These are phyloP conservation scores for Xanthia icteritia DNA, from an alignment of 2,888 invertebrate species.

Conservation along the genomic window DNA sequence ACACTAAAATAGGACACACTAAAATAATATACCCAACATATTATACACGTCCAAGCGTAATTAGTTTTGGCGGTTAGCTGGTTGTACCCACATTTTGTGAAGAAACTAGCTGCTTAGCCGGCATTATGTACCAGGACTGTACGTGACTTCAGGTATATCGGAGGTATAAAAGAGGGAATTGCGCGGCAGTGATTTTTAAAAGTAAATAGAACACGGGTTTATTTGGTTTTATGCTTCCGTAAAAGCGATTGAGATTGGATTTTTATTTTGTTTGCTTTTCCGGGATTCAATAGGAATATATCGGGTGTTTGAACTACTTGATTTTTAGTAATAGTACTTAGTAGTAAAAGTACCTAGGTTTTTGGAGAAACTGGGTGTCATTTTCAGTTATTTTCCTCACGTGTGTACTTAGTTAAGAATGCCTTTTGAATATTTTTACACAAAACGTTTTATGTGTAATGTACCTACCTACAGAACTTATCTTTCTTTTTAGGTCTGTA, in stretches of 20 bases:
- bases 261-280: conserved; percentile 40
- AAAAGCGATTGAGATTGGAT: conserved; percentile 31
- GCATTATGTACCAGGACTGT: conserved; percentile 31
- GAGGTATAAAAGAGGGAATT: conserved; percentile 54
- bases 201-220: conserved; percentile 57
- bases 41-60: conserved; percentile 40
- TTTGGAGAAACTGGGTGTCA: neutral
- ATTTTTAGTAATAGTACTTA: neutral
- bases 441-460: too few species aligned
- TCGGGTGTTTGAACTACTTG: neutral
- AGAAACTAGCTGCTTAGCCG: conserved; percentile 35
- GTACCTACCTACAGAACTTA: neutral
- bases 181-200: conserved; percentile 57
- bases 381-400: neutral
- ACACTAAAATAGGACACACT: conserved; percentile 29
- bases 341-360: too few species aligned
- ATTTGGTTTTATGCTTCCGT: conserved; percentile 39
- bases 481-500: too few species aligned
- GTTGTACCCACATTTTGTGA: conserved; percentile 46
- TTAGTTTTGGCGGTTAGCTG: conserved; percentile 55
- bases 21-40: conserved; percentile 24
- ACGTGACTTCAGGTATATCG: conserved; percentile 59
- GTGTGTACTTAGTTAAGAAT: neutral
- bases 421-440: neutral
- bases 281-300: conserved; percentile 1